A percentile compares a stretch with the other conserved stretches of the same genome.
These are phyloP conservation scores for Polymixis flavicincta DNA, from an alignment of 2,888 invertebrate genomes.

Conservation along the genomic window DNA sequence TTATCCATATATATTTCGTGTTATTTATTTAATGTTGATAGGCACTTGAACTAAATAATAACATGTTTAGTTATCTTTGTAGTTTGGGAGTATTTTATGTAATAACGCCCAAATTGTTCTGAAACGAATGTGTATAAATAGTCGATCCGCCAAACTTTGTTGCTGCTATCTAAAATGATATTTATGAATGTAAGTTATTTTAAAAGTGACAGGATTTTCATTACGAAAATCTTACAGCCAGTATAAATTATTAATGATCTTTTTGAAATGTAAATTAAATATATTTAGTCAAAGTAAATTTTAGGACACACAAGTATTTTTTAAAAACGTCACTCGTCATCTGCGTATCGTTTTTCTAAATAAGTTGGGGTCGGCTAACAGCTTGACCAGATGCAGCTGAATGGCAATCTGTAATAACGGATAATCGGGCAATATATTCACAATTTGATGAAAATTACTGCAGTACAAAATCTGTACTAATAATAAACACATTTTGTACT, in stretches of 20 bases:
- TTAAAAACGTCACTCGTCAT: not conserved
- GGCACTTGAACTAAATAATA: conserved; percentile 53
- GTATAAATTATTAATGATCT: conserved; percentile 47
- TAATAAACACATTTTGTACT: no score
- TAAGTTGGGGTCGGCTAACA: not conserved
- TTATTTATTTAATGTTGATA: conserved; percentile 68
- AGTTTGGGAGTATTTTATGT: conserved; percentile 39
- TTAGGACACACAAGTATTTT: conserved; percentile 23
- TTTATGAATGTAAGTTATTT: conserved; percentile 48
- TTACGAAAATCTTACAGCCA: conserved; percentile 34
- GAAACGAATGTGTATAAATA: conserved; percentile 47
- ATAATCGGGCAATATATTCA: conserved; percentile 40
- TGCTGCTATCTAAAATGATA: conserved; percentile 56
- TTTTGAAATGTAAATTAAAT: conserved; percentile 45
- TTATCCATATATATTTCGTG: conserved; percentile 61
- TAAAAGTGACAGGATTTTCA: conserved; percentile 29
- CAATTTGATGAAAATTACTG: conserved; percentile 53
- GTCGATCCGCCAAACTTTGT: conserved; percentile 55
- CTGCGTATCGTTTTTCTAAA: not conserved
- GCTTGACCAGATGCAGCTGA: conserved; percentile 28
- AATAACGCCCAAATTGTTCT: conserved; percentile 42
- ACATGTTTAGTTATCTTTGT: conserved; percentile 30
- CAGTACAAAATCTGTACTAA: conserved; percentile 66
- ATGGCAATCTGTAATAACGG: not conserved
- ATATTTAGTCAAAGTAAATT: conserved; percentile 26